These are phyloP conservation scores for Galerucella nymphaeae DNA, from an alignment of 2,888 invertebrate species.

Conservation along the genomic window DNA sequence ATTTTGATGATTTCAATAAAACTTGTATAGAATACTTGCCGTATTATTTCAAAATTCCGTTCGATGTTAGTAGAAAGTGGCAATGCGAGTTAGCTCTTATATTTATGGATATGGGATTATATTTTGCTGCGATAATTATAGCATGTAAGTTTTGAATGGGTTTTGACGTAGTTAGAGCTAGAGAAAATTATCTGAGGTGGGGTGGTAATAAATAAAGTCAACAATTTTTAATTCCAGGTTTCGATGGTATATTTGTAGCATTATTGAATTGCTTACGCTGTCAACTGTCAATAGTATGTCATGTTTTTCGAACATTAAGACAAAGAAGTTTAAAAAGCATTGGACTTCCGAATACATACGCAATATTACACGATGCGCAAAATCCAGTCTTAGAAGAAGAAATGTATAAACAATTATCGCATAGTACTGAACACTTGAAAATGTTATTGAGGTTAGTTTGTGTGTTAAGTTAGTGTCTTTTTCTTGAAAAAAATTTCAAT, in stretches of 20 bases:
- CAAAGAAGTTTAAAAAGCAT: slow-evolving; percentile 45
- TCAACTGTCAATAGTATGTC: slow-evolving; percentile 50
- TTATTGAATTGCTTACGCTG: slow-evolving; percentile 49
- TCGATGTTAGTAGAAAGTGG: slow-evolving; percentile 37
- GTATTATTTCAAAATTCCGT: slow-evolving; percentile 46
- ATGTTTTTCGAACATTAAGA: slow-evolving; percentile 48
- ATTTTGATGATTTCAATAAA: slow-evolving; percentile 40
- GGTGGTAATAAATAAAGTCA: too few relatives aligned
- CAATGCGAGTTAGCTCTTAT: slow-evolving; percentile 41
- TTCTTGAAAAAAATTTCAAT: slow-evolving; percentile 12
- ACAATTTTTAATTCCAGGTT: slow-evolving; percentile 20
- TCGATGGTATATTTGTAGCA: slow-evolving; percentile 50
- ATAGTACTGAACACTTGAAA: slow-evolving; percentile 50
- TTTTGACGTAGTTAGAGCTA: neutral
- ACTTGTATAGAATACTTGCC: slow-evolving; percentile 45
- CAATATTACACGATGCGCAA: slow-evolving; percentile 38
- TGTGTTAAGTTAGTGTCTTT: neutral
- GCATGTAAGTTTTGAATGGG: slow-evolving; percentile 38
- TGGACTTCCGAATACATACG: slow-evolving; percentile 33
- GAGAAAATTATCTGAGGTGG: too few relatives aligned
- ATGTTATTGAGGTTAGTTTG: slow-evolving; percentile 48
- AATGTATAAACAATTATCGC: slow-evolving; percentile 49
- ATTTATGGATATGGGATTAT: slow-evolving; percentile 47
- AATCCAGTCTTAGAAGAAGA: slow-evolving; percentile 45
- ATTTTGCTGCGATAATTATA: slow-evolving; percentile 43